Conservation (phyloP, 2,888 invertebrate species). For the Athalia cordata region DNA sequence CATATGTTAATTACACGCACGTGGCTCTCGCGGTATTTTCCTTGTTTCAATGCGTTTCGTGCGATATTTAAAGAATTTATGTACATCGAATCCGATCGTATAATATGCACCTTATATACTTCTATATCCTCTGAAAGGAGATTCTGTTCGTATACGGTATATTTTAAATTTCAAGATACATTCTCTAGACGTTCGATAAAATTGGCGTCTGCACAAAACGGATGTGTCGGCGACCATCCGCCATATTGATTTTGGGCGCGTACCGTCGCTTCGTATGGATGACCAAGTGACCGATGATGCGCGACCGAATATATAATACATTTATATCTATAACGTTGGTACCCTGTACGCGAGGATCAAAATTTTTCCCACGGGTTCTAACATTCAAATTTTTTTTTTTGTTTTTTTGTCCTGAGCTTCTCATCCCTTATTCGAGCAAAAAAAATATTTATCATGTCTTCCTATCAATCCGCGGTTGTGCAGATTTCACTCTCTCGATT, state of each 20-base stretch:
- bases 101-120: too few relatives aligned
- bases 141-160: too few relatives aligned
- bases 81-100: too few relatives aligned
- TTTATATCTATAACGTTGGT: not conserved
- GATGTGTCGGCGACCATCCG: not conserved
- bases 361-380: too few relatives aligned
- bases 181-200: not conserved
- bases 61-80: not conserved
- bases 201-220: not conserved
- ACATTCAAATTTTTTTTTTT: too few relatives aligned
- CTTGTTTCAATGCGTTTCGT: constrained; percentile 7
- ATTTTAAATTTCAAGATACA: too few relatives aligned
- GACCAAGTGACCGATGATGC: constrained; percentile 18
- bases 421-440: too few relatives aligned
- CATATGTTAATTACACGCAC: constrained; percentile 24
- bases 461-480: too few relatives aligned
- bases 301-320: constrained; percentile 47
- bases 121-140: too few relatives aligned
- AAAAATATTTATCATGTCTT: too few relatives aligned
- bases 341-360: not conserved
- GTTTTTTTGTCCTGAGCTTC: too few relatives aligned
- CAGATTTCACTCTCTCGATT: too few relatives aligned
- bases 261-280: not conserved
- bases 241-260: constrained; percentile 19
- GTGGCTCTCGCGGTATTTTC: constrained; percentile 15